Evolutionary conservation across 2,113 vertebrate genomes (phyloP), one percentile per base, ranked within the genome.

Genomic region (Apeltes quadracus): DNA sequence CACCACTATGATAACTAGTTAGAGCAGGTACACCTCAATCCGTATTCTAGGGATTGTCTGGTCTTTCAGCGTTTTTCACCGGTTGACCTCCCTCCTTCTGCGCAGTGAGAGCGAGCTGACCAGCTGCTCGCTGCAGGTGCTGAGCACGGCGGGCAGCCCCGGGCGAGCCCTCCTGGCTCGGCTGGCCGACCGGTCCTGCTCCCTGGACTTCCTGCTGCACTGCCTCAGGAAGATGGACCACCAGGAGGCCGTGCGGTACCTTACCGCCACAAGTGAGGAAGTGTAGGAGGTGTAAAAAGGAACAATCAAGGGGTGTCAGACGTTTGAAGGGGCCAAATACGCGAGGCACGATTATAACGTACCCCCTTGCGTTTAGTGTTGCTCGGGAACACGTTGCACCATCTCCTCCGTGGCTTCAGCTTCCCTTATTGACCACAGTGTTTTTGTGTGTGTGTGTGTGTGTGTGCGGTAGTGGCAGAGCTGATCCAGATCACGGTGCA

Each of bases 111-210:
- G 82, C 66, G 95, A 95, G 90, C 77, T 96, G 92, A 95, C 95
- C 84, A 91, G 85, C 82, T 96, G 94, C 85, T 96, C 95, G 0
- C 92, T 96, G 51, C 93, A 95, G 90, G 95, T 95, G 74, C 84
- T 96, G 82, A 93, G 55, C 16, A 75, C 92, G 13, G 61, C 63
- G 0, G 95, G 95, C 46, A 96, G 95, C 81, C 95, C 95, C 1
- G 92, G 92, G 0, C 92, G 92, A 34, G 78, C 85, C 53, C 87
- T 96, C 23, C 91, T 96, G 59, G 90, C 91, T 48, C 79, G 92
- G 48, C 90, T 96, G 38, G 88, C 92, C 0, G 94, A 96, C 43
- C 92, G 93, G 0, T 83, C 85, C 73, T 96, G 94, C 86, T 75
- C 91, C 58, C 73, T 95, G 76, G 78, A 76, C 63, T 93, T 93